phyloP scores from a whole-genome alignment of 2,888 invertebrate species.

The Pachliopta kotzebuea region DNA sequence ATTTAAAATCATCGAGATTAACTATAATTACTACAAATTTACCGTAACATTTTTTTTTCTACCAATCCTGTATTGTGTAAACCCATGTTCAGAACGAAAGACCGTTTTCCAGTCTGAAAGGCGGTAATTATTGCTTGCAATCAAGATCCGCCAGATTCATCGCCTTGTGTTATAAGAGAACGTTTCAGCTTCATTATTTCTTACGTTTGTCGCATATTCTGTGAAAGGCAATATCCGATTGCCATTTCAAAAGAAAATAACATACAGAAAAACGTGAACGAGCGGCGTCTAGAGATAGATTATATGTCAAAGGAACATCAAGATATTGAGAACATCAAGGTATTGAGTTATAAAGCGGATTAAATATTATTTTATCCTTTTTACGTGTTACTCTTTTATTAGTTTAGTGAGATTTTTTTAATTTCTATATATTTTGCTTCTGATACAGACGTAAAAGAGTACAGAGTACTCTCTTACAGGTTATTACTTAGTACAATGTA shows the following conservation, averaged over 20 bases:
- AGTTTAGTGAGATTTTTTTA: too few species aligned
- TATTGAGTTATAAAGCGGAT: conserved; percentile 13
- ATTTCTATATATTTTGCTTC: too few species aligned
- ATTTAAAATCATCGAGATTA: too few species aligned
- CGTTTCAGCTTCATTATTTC: conserved; percentile 1
- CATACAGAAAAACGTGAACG: conserved; percentile 22
- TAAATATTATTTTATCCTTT: conserved; percentile 5
- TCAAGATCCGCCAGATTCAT: neutral
- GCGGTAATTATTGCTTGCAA: neutral
- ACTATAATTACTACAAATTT: too few species aligned
- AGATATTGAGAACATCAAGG: conserved; percentile 21
- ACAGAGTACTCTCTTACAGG: too few species aligned
- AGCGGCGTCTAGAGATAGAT: conserved; percentile 10
- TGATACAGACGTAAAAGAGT: too few species aligned
- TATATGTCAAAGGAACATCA: conserved; percentile 20
- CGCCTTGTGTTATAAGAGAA: neutral
- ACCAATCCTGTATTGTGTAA: neutral
- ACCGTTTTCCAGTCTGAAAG: neutral
- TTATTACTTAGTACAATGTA: too few species aligned
- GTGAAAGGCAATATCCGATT: conserved; percentile 23
- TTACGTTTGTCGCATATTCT: neutral
- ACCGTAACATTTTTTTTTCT: too few species aligned
- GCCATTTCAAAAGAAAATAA: conserved; percentile 20
- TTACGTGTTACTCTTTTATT: neutral
- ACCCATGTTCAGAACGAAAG: too few species aligned